Evolutionary conservation across 2,888 invertebrate species (phyloP), one percentile per base, ranked within the genome.

Genomic region (Scrobipalpa costella): DNA sequence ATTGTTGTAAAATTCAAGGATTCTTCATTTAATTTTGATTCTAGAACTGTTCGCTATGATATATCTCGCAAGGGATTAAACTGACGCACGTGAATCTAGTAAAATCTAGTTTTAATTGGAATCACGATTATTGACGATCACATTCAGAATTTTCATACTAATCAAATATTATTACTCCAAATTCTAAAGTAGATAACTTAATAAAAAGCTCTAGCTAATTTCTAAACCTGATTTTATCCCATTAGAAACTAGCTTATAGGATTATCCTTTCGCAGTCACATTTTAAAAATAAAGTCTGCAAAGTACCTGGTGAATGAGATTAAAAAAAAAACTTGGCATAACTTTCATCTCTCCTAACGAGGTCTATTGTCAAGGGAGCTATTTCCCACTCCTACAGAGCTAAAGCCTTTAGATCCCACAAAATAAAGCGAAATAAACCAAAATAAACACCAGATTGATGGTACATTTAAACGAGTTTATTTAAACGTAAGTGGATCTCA

Each of bases 291-390:
- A n/a, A n/a, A 33, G 33, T 33, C 52, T 52, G 11, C 50, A 19
- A 50, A 50, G 50, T 50, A 8, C 50, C 50, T 8, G 11, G 50
- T 21, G 19, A 50, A 50, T 11, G 50, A 50, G 9, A 44, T 40
- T 27, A 13, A 60, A 21, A 70, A 69, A 71, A 71, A 70, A 64
- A 63, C 68, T 72, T 70, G 64, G 68, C 73, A 75, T 73, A 71
- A 71, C 70, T 72, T 77, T 72, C 69, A 36, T 61, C 71, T 65
- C 65, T 67, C 60, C 69, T 81, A 82, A 83, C 77, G 80, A 84
- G 73, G 64, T 71, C 76, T 73, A 81, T 84, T 84, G 83, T 83
- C 64, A 65, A 65, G 64, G 38, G 63, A 19, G 57, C 59, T 55
- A 67, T 63, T 64, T 55, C 36, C 33, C 3, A 59, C 21, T 52